Evolutionary conservation across 2,113 vertebrate species (phyloP).

Genomic region (Triplophysa dalaica): DNA sequence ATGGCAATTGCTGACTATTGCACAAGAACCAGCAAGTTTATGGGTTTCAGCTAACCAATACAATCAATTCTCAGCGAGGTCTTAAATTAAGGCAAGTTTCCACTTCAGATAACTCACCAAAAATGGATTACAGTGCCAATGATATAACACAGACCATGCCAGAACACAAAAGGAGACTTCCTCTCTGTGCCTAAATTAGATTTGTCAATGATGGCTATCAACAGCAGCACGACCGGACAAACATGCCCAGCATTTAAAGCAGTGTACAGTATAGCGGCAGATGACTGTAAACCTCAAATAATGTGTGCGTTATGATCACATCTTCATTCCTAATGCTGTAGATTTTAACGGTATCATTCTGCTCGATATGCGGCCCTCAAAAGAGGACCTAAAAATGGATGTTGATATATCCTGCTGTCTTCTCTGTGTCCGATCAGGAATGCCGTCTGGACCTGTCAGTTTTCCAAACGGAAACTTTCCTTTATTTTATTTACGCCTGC

Average conservation of each 20-base stretch:
- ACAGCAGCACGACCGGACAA: constrained; percentile 6
- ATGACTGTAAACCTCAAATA: neutral
- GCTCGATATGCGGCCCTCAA: neutral
- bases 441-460: neutral
- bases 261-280: constrained; percentile 39
- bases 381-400: neutral
- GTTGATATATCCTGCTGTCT: neutral
- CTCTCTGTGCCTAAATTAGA: constrained; percentile 1
- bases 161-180: constrained; percentile 4
- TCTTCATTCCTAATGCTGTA: neutral
- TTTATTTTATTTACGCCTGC: neutral
- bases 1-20: neutral
- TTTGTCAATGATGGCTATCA: neutral
- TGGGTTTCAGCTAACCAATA: neutral
- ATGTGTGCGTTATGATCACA: neutral
- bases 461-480: neutral
- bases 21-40: neutral
- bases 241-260: constrained; percentile 19
- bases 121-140: constrained; percentile 1
- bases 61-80: constrained; percentile 7
- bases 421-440: neutral
- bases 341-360: neutral
- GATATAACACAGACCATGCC: constrained; percentile 17
- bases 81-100: constrained; percentile 3
- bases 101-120: neutral